Percentiles rank a stretch among this genome's conserved stretches.
Conservation (phyloP, 2,888 invertebrate genomes). For the Nemoura dubitans region DNA sequence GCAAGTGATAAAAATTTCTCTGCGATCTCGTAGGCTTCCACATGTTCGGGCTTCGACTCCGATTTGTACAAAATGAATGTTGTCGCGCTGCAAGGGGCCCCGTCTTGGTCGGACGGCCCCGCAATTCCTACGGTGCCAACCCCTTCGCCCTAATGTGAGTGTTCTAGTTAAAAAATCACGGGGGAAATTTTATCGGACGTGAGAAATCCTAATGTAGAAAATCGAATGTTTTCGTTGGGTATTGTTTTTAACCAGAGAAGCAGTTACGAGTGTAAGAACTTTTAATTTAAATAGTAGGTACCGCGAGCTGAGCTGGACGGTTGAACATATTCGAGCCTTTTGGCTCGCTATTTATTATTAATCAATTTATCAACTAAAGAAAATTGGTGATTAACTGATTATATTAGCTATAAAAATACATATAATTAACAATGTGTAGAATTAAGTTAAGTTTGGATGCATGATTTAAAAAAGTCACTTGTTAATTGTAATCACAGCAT, state of each 20-base stretch:
- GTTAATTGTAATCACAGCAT: constrained; percentile 1
- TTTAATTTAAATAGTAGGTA: background rate
- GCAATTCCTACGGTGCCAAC: background rate
- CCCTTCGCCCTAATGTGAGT: background rate
- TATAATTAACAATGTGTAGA: background rate
- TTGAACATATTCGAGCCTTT: background rate
- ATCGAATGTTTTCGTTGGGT: background rate
- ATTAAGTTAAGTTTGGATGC: constrained; percentile 12
- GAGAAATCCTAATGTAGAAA: background rate
- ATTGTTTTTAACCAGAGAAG: background rate
- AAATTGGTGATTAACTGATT: background rate
- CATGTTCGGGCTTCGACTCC: background rate
- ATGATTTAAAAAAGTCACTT: background rate
- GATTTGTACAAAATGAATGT: background rate
- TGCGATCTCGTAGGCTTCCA: background rate
- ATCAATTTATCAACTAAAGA: background rate
- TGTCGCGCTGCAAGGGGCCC: background rate
- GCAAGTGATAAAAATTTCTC: background rate
- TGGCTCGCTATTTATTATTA: background rate
- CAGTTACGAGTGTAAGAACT: background rate
- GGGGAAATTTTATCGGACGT: background rate
- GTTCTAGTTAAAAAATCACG: background rate
- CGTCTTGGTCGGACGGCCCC: background rate
- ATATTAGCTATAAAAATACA: background rate
- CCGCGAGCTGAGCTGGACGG: background rate